phyloP scores from a whole-genome alignment of 1,140 invertebrate genomes.

The Xylocopa sonorina region DNA sequence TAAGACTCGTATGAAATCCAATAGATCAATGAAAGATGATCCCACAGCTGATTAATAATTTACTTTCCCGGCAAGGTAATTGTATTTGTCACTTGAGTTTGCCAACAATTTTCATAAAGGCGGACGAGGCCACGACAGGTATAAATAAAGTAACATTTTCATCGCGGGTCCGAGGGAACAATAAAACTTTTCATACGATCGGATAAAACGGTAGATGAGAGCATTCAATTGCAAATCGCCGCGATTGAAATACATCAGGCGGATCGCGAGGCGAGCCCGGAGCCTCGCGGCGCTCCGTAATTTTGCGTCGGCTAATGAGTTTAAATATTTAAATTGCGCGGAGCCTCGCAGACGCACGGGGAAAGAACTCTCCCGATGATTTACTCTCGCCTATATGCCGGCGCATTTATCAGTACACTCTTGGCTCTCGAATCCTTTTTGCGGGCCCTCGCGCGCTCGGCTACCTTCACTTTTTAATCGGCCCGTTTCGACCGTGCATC shows the following conservation, averaged over 20 bases:
- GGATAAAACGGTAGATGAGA: conserved; percentile 1
- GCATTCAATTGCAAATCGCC: conserved; percentile 32
- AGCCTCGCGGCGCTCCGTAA: conserved; percentile 20
- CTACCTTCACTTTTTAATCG: conserved; percentile 53
- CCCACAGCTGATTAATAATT: no score
- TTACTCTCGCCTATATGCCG: conserved; percentile 36
- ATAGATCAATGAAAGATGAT: no score
- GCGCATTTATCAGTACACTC: conserved; percentile 34
- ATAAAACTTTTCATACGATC: no score
- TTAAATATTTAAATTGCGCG: conserved; percentile 48
- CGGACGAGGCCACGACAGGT: no score
- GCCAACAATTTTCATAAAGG: no score
- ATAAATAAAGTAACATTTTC: no score
- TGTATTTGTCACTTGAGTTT: no score
- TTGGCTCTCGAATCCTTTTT: conserved; percentile 25
- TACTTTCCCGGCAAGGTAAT: no score
- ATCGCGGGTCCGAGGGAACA: no score
- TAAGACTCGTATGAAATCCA: no score
- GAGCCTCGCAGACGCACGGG: not conserved
- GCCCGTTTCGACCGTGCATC: conserved; percentile 25
- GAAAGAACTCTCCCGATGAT: conserved; percentile 27
- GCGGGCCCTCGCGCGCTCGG: not conserved
- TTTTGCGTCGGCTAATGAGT: conserved; percentile 38
- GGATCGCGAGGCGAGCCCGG: not conserved
- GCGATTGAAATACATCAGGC: conserved; percentile 14